Evolutionary conservation across 1,140 invertebrate species (phyloP), one percentile per base, ranked within the genome.

Genomic region (Pogonus chalceus): DNA sequence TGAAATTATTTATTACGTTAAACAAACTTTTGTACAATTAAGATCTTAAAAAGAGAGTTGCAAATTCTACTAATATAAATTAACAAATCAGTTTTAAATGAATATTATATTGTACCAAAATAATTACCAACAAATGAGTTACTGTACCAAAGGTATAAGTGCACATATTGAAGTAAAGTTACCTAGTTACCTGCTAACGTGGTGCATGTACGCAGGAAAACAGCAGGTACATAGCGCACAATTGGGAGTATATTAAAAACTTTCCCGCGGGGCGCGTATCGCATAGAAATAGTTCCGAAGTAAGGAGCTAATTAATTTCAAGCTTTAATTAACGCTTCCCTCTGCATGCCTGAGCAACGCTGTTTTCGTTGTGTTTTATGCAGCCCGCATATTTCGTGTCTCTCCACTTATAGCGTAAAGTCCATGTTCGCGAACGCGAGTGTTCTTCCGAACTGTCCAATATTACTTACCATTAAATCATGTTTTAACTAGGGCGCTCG

Each of bases 381-480:
- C 37, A 43, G 18, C 37, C 37, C 37, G 37, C 18, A 43, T 43
- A 43, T 18, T 43, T 12, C 37, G 37, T 12, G 37, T n/a, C n/a
- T n/a, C n/a, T n/a, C n/a, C n/a, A n/a, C n/a, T n/a, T n/a, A n/a
- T n/a, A n/a, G n/a, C n/a, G n/a, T n/a, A n/a, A n/a, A n/a, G n/a
- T n/a, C n/a, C n/a, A n/a, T n/a, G n/a, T n/a, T n/a, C n/a, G n/a
- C n/a, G n/a, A n/a, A n/a, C n/a, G n/a, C n/a, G n/a, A n/a, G n/a
- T n/a, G n/a, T n/a, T 31, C 26, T 31, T 31, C 26, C 26, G 4
- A 4, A 14, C 4, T 14, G 26, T 31, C 26, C 37, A 43, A 43
- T 43, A 43, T 43, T 43, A 43, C 37, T 43, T 43, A 43, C 7
- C 37, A 43, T 43, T 43, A 43, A 43, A 43, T 43, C 37, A 43